These are phyloP conservation scores for Aradus depressus DNA, from an alignment of 2,888 invertebrate genomes.

Conservation along the genomic window DNA sequence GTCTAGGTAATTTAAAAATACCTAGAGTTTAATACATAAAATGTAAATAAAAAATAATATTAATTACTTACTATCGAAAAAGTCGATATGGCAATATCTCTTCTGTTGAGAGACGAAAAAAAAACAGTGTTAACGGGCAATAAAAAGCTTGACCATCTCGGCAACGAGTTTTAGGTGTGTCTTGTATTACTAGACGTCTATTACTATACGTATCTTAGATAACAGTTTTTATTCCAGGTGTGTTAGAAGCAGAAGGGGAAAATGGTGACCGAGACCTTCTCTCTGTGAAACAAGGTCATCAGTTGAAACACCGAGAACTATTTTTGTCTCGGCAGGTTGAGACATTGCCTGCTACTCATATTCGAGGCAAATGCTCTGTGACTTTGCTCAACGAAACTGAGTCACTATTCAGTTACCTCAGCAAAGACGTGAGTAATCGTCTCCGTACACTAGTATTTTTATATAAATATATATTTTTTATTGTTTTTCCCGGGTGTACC, in stretches of 20 bases:
- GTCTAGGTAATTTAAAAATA: no score
- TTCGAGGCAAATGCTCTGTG: conserved; percentile 97
- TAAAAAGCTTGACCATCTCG: no score
- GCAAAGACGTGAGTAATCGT: conserved; percentile 71
- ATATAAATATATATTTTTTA: neutral
- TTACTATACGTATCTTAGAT: neutral
- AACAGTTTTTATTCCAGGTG: conserved; percentile 11
- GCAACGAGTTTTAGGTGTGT: no score
- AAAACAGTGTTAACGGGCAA: no score
- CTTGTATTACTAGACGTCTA: no score
- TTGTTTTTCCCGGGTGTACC: neutral
- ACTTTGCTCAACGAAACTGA: conserved; percentile 98
- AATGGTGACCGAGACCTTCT: conserved; percentile 40
- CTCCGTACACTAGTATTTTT: no score
- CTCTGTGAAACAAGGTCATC: conserved; percentile 79
- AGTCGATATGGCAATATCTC: no score
- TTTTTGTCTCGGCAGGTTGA: conserved; percentile 96
- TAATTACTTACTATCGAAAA: no score
- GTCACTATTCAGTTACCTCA: conserved; percentile 88
- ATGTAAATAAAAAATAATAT: no score
- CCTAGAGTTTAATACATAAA: no score
- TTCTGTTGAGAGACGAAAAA: no score
- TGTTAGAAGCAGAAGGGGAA: conserved; percentile 27
- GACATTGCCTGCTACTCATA: conserved; percentile 96
- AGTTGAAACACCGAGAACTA: conserved; percentile 93